Evolutionary conservation across 2,113 vertebrate genomes (phyloP).

Genomic region (Rhea americana): DNA sequence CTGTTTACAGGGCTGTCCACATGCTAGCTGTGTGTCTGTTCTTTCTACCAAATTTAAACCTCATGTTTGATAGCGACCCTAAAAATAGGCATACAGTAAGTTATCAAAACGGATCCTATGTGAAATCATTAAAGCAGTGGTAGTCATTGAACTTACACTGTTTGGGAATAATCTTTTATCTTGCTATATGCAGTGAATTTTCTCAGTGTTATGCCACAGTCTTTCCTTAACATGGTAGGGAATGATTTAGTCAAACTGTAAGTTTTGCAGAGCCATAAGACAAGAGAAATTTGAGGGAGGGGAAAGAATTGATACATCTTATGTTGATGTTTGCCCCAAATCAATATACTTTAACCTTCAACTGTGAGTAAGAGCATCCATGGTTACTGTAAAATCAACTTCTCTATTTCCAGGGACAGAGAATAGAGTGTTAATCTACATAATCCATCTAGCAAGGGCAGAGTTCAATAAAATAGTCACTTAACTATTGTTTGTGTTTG

Average conservation of each 20-base stretch:
- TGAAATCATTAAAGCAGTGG: background rate
- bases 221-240: background rate
- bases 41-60: background rate
- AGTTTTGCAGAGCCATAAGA: too few species aligned
- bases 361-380: background rate
- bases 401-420: background rate
- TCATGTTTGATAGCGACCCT: background rate
- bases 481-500: background rate
- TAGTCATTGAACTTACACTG: background rate
- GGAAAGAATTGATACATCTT: background rate
- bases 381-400: background rate
- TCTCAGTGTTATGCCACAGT: background rate
- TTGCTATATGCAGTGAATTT: background rate
- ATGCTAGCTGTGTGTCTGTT: background rate
- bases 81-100: background rate
- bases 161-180: background rate
- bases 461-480: background rate
- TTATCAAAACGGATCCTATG: background rate
- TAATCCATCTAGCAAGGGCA: background rate
- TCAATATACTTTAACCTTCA: background rate
- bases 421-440: background rate
- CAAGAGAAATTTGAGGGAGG: background rate
- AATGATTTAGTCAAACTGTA: background rate
- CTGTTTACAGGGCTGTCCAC: background rate
- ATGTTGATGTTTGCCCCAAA: background rate